phyloP scores from a whole-genome alignment of 2,797 vertebrate genomes.

The Spatula clypeata region DNA sequence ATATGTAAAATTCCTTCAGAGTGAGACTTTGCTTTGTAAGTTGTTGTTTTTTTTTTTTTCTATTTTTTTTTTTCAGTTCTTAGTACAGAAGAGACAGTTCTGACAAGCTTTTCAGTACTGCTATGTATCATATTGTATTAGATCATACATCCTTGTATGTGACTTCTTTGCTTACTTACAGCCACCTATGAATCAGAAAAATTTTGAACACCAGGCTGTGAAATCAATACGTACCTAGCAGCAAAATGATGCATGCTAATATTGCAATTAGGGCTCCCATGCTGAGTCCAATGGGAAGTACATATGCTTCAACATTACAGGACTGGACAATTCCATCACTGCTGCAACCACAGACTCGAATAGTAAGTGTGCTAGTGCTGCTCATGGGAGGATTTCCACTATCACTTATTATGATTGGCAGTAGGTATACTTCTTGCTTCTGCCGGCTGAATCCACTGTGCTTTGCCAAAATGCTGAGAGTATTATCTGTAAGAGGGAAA shows the following conservation, averaged over 20 bases:
- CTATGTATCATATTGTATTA: fast-evolving
- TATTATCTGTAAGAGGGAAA: slow-evolving; percentile 91
- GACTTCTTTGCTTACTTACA: neutral
- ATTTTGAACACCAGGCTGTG: neutral
- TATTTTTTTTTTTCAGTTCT: neutral
- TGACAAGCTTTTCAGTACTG: neutral
- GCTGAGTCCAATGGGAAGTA: slow-evolving; percentile 96
- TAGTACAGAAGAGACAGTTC: neutral
- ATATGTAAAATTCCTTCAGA: neutral
- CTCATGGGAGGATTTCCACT: slow-evolving; percentile 95
- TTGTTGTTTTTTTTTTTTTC: neutral
- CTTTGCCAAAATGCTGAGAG: slow-evolving; percentile 95
- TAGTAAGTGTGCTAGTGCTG: slow-evolving; percentile 97
- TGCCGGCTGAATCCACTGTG: slow-evolving; percentile 95
- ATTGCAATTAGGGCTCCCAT: slow-evolving; percentile 99
- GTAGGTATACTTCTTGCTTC: slow-evolving; percentile 96
- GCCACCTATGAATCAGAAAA: neutral
- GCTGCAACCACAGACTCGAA: slow-evolving; percentile 97
- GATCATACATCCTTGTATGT: fast-evolving
- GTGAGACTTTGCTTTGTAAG: neutral
- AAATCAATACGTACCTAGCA: slow-evolving; percentile 89
- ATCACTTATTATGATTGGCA: slow-evolving; percentile 96
- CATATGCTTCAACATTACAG: slow-evolving; percentile 96
- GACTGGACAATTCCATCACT: slow-evolving; percentile 94
- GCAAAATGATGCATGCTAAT: slow-evolving; percentile 95